Base-by-base conservation (phyloP, 2,888 invertebrate species). In the Chouioia cunea region DNA sequence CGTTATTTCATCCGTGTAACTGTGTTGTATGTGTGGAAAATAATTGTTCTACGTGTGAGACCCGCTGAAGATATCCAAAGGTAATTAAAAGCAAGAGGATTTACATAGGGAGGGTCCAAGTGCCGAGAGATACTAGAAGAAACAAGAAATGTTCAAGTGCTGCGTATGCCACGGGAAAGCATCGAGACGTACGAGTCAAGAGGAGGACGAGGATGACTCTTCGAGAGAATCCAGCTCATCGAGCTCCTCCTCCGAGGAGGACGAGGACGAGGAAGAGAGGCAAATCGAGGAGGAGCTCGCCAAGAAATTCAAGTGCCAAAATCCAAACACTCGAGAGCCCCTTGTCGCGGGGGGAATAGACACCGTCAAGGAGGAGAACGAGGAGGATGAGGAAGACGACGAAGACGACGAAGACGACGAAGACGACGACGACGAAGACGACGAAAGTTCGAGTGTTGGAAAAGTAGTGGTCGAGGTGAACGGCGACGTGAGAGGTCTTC, bases 121-220 rank as follows among this genome's bases (percentile, higher is more conserved):
- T 27, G 12, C 36, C 12, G 6, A 6, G 52, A 2, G 12, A 12
- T 3, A 58, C 15, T 1, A 59, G 6, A 46, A 57, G 3, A 16
- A 6, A 22, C 12, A 15, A 50, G 77, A 75, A 65, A 85, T 85
- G 85, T 85, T 85, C 76, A 83, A 83, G 79, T 85, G 85, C 70
- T 85, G 85, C 73, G 79, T 81, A 27, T 81, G 84, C 73, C 82
- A 81, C 54, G 79, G 81, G 47, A 79, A 82, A 76, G 64, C 72
- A 12, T 73, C 78, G 59, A 76, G 75, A 23, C 69, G 74, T 16
- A 75, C 75, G 65, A 80, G 73, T 57, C 73, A 76, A 27, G 73
- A 68, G 43, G 71, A 65, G 1, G 74, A 75, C 8, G 76, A 77
- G 0, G 62, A 64, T 6, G 76, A 77, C 23, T 74, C 75, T 18